phyloP scores from a whole-genome alignment of 2,888 invertebrate species.

The Eilema sororculum region DNA sequence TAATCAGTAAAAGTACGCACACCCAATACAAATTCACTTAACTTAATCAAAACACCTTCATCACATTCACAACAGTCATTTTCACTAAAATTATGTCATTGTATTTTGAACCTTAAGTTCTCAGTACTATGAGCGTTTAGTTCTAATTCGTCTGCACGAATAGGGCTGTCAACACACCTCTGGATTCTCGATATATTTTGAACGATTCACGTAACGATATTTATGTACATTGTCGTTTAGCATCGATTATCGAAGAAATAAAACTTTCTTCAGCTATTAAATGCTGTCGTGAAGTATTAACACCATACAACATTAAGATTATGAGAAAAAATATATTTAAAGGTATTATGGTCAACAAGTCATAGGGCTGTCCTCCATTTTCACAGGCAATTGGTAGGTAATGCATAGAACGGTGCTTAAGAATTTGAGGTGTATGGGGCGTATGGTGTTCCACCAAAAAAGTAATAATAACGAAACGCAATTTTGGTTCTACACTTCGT shows the following conservation, averaged over 20 bases:
- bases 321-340: too few relatives aligned
- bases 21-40: constrained; percentile 28
- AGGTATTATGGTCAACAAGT: too few relatives aligned
- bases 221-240: constrained; percentile 28
- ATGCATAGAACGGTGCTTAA: too few relatives aligned
- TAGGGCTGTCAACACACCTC: constrained; percentile 21
- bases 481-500: too few relatives aligned
- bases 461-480: too few relatives aligned
- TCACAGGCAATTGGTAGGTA: too few relatives aligned
- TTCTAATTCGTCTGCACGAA: not conserved
- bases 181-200: constrained; percentile 26
- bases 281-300: constrained; percentile 21
- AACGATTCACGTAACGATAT: constrained; percentile 36
- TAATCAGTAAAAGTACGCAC: constrained; percentile 42
- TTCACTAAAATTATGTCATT: not conserved
- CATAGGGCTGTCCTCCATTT: too few relatives aligned
- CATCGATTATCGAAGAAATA: constrained; percentile 34
- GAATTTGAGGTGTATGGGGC: too few relatives aligned
- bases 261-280: constrained; percentile 45
- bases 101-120: not conserved
- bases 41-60: constrained; percentile 23
- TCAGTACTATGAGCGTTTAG: not conserved
- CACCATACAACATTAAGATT: constrained; percentile 10
- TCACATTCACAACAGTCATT: constrained; percentile 5
- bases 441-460: too few relatives aligned